Evolutionary conservation across 2,888 invertebrate genomes (phyloP), one percentile per base, ranked within the genome.

Genomic region (Synanthedon tipuliformis): DNA sequence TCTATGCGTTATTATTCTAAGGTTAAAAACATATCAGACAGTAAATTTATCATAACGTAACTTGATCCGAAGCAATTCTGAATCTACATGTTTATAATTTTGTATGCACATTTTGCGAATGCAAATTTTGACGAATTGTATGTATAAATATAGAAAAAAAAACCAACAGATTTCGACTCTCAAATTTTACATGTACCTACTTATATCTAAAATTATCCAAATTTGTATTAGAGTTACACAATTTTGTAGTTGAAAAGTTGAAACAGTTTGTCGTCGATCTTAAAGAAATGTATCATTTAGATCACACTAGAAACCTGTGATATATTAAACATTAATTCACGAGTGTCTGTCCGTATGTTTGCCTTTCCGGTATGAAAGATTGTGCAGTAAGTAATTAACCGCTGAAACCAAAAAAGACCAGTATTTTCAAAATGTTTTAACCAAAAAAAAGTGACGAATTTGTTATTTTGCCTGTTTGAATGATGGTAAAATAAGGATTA

Each of bases 251-350:
- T 65, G 67, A 61, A 65, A 68, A 60, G 51, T 58, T 65, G 67
- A 61, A 65, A 68, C 55, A 54, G 54, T 58, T 56, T 58, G 56
- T 57, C 59, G 55, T 61, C 65, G 62, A 62, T 64, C 66, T 75
- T 75, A 63, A 54, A 45, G 54, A 65, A 63, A 61, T 73, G 71
- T 77, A 81, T 81, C 81, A 78, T 75, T 74, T 81, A 82, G 79
- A 73, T 79, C 74, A 79, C 83, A 82, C 72, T 82, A 81, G 83
- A 74, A 77, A 72, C 82, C 86, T 87, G 86, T 86, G 86, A 86
- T 86, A 86, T 82, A 34, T 34, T 34, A 78, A 74, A 75, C 73
- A 71, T 73, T 70, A 74, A 69, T 59, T 78, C 75, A 70, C 75
- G 80, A 69, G 77, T 81, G 83, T 63, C 69, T 78, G 80, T 71